These are phyloP conservation scores for Drosophila kambysellisi DNA, from an alignment of 2,888 invertebrate species.

Conservation along the genomic window DNA sequence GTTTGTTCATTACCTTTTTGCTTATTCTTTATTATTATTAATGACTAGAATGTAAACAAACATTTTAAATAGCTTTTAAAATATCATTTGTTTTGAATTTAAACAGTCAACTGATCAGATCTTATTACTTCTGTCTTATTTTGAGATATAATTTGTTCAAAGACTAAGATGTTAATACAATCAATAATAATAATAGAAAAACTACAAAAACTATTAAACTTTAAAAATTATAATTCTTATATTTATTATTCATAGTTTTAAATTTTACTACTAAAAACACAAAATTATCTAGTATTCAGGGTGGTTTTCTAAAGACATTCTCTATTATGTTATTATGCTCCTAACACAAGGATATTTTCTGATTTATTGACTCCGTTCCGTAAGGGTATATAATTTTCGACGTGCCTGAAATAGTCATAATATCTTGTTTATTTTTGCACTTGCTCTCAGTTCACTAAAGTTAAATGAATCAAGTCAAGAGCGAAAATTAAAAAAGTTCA, in stretches of 20 bases:
- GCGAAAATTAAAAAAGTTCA: slow-evolving; percentile 29
- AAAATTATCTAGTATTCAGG: background rate
- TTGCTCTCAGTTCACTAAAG: slow-evolving; percentile 71
- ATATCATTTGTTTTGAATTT: background rate
- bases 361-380: background rate
- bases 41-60: background rate
- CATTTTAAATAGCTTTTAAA: background rate
- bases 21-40: background rate
- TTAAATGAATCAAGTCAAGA: slow-evolving; percentile 70
- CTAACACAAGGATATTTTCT: background rate
- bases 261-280: too few relatives aligned
- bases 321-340: background rate
- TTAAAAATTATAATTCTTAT: too few relatives aligned
- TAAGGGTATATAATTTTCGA: background rate
- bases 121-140: too few relatives aligned
- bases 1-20: too few relatives aligned
- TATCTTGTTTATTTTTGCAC: background rate
- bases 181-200: background rate
- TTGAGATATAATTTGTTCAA: too few relatives aligned
- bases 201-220: too few relatives aligned
- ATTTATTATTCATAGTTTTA: too few relatives aligned
- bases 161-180: too few relatives aligned
- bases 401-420: background rate
- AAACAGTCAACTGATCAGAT: too few relatives aligned
- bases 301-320: background rate